A percentile compares a stretch with the other conserved stretches of the same genome.
Conservation (phyloP, 2,888 invertebrate genomes). For the Noctua pronuba region DNA sequence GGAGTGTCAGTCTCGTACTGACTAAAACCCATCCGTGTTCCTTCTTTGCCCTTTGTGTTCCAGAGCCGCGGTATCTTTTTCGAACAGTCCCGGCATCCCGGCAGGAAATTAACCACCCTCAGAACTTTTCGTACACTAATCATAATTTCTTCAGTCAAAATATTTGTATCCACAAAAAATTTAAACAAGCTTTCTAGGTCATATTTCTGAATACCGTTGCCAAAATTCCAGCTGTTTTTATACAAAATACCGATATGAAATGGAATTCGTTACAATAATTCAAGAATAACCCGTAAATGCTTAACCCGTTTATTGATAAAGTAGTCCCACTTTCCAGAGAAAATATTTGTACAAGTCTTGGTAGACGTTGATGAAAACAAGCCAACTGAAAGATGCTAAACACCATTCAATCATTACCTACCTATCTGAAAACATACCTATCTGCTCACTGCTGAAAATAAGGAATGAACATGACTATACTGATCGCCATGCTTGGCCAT, state of each 20-base stretch:
- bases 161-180: slow-evolving; percentile 32
- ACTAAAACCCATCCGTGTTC: too few species aligned
- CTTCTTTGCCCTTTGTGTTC: too few species aligned
- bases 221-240: slow-evolving; percentile 55
- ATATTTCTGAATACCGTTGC: slow-evolving; percentile 45
- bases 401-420: slow-evolving; percentile 17
- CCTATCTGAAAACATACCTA: background rate
- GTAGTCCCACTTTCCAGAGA: slow-evolving; percentile 37
- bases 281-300: slow-evolving; percentile 39
- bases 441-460: background rate
- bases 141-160: slow-evolving; percentile 13
- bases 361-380: slow-evolving; percentile 40
- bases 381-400: slow-evolving; percentile 24
- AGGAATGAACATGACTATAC: background rate
- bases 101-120: background rate
- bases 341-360: slow-evolving; percentile 37
- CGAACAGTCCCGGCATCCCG: too few species aligned
- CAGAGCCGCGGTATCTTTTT: too few species aligned
- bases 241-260: slow-evolving; percentile 25
- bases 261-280: slow-evolving; percentile 40
- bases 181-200: slow-evolving; percentile 57
- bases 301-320: slow-evolving; percentile 44
- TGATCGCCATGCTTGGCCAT: background rate
- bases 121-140: background rate
- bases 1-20: too few species aligned